Base-by-base conservation (phyloP, 2,113 vertebrate genomes). In the Silurus glanis region DNA sequence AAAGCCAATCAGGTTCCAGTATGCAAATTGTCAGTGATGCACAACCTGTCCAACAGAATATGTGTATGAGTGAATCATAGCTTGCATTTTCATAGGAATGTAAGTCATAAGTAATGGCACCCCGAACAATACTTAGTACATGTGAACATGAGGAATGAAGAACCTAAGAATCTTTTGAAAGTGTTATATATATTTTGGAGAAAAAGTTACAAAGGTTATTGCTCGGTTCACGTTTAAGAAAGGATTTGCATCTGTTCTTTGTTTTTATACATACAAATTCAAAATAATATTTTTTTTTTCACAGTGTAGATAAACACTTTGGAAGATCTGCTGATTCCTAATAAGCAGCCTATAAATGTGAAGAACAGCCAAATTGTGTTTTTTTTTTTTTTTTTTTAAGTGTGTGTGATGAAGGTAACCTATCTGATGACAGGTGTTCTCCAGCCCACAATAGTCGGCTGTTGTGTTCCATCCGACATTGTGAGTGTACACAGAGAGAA, bases 391-490 rank as follows among this genome's bases (percentile, higher is more conserved):
- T 25, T 55, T 23, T 37, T 55, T 23, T 49, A 45, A 51, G 72
- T 21, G 55, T 25, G 28, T 83, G 45, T 21, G 51, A 37, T 55
- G 25, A 37, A 23, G 64, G 56, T 61, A 71, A 75, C 61, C 76
- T 72, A 84, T 74, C 72, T 49, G 76, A 69, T 83, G 59, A 84
- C 86, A 88, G 85, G 83, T 87, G 84, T 80, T 12, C 85, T 81
- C 83, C 85, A 78, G 82, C 28, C 83, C 75, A 84, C 87, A 86
- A 82, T 79, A 28, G 82, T 71, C 25, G 4, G 79, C 88, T 89
- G 90, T 89, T 84, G 88, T 90, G 81, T 87, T 91, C 83, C 85
- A 83, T 90, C 90, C 90, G 88, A 91, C 89, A 84, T 69, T 74
- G 72, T 56, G 82, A 83, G 79, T 66, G 75, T 81, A 72, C 49